These are phyloP conservation scores for Artemia sinica DNA, from an alignment of 2,888 invertebrate genomes.

Conservation along the genomic window DNA sequence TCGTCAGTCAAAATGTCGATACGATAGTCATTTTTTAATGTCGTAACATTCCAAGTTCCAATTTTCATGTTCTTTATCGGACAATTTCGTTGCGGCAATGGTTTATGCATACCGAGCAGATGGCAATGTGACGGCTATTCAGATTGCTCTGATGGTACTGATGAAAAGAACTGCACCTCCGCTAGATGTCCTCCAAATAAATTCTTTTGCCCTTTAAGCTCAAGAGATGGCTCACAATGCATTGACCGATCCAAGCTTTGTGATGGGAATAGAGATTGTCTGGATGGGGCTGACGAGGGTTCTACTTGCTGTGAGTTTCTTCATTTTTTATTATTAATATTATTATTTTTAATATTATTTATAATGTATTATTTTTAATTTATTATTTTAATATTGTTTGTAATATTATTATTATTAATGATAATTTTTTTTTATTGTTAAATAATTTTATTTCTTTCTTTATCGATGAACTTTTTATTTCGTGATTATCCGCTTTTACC, in stretches of 20 bases:
- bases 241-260: constrained; percentile 73
- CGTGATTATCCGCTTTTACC: too few species aligned
- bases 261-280: constrained; percentile 75
- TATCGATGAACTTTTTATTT: too few species aligned
- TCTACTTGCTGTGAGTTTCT: constrained; percentile 59
- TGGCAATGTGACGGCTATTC: constrained; percentile 83
- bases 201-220: constrained; percentile 66
- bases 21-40: too few species aligned
- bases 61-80: too few species aligned
- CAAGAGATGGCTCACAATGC: constrained; percentile 56
- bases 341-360: too few species aligned
- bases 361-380: too few species aligned
- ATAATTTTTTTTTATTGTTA: too few species aligned
- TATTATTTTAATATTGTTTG: too few species aligned
- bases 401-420: too few species aligned
- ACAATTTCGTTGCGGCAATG: constrained; percentile 82
- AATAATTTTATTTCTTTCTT: too few species aligned
- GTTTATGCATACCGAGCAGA: constrained; percentile 66
- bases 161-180: constrained; percentile 69
- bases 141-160: constrained; percentile 81
- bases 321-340: background rate
- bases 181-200: constrained; percentile 75
- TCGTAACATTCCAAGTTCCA: too few species aligned
- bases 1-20: too few species aligned
- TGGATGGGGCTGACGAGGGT: constrained; percentile 76